Percentiles rank a stretch among this genome's conserved stretches.
These are phyloP conservation scores for Nebria brevicollis DNA, from an alignment of 2,888 invertebrate species.

Conservation along the genomic window DNA sequence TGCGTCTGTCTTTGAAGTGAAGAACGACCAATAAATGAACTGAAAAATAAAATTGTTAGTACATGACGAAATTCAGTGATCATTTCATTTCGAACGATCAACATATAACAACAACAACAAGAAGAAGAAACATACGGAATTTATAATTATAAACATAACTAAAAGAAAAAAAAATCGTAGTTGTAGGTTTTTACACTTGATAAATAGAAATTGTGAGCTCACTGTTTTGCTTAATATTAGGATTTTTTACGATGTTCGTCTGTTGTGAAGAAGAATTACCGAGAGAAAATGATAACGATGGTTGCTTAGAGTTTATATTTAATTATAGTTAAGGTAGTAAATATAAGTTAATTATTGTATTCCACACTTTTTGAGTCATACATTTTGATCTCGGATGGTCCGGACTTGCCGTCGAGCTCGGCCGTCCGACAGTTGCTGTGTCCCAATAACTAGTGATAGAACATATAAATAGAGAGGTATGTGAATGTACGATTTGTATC, in stretches of 20 bases:
- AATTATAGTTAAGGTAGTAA: slow-evolving; percentile 41
- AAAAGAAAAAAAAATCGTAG: slow-evolving; percentile 27
- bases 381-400: slow-evolving; percentile 44
- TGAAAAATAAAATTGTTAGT: slow-evolving; percentile 42
- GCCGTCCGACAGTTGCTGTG: slow-evolving; percentile 59
- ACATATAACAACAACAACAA: not conserved
- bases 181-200: slow-evolving; percentile 42
- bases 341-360: slow-evolving; percentile 47
- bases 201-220: slow-evolving; percentile 39
- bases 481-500: slow-evolving; percentile 31
- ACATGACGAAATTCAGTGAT: slow-evolving; percentile 41
- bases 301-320: slow-evolving; percentile 37
- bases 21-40: slow-evolving; percentile 47
- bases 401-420: slow-evolving; percentile 20
- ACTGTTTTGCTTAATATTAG: slow-evolving; percentile 38
- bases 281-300: slow-evolving; percentile 37
- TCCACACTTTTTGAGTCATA: slow-evolving; percentile 46
- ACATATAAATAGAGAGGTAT: slow-evolving; percentile 25
- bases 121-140: slow-evolving; percentile 21
- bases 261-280: slow-evolving; percentile 15
- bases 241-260: slow-evolving; percentile 14
- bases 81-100: slow-evolving; percentile 28
- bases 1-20: slow-evolving; percentile 31
- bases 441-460: slow-evolving; percentile 63
- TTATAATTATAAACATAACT: slow-evolving; percentile 9